These are phyloP conservation scores for Monarcha castaneiventris DNA, from an alignment of 2,113 vertebrate genomes.

Conservation along the genomic window DNA sequence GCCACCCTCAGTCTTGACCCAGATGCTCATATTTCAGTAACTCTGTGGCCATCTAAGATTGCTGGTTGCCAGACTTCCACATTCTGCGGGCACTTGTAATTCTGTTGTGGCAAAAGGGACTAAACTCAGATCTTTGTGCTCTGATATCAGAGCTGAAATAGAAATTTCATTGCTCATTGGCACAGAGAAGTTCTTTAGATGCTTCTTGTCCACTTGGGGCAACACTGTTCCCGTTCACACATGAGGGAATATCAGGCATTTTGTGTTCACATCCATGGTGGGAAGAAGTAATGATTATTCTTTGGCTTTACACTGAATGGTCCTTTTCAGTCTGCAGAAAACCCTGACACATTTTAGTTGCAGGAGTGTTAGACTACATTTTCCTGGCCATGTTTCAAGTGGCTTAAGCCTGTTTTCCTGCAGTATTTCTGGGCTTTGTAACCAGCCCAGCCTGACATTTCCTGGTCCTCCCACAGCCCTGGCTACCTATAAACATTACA, in stretches of 20 bases:
- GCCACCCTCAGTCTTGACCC: background rate
- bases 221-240: background rate
- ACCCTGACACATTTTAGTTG: background rate
- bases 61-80: background rate
- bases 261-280: background rate
- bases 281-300: background rate
- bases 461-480: background rate
- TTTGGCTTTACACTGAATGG: background rate
- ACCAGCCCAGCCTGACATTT: background rate
- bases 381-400: background rate
- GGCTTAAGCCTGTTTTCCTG: background rate
- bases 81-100: background rate
- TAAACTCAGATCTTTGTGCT: background rate
- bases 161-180: background rate
- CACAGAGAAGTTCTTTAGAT: background rate
- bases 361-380: background rate
- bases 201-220: background rate
- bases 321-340: background rate
- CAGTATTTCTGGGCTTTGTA: background rate
- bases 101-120: background rate
- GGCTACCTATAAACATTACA: background rate
- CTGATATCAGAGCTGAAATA: background rate
- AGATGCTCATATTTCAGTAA: background rate
- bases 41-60: background rate
- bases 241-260: background rate